Evolutionary conservation across 2,888 invertebrate species (phyloP), one percentile per base, ranked within the genome.

Genomic region (Gortyna flavago): DNA sequence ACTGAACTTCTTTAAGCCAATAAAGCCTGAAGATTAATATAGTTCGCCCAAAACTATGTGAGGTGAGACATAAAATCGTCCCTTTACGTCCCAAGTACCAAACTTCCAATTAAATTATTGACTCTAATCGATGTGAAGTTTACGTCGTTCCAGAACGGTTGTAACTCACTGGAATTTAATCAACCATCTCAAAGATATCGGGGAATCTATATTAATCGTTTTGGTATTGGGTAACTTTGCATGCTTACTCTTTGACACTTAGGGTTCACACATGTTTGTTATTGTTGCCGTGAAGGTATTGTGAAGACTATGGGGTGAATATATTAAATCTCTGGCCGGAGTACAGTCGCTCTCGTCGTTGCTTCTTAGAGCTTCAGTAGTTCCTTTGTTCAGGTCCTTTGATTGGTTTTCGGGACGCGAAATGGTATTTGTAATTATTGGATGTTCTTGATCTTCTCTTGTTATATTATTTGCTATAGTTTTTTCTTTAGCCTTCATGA

Each of bases 111-210:
- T 90, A 92, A 94, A 94, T 95, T 93, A 95, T 93, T 90, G 91
- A 90, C 91, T 92, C 84, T 90, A 94, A 95, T 95, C 94, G 93
- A 94, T 92, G 92, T 92, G 91, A 94, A 95, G 87, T 95, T 95
- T 93, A 92, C 93, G 93, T 92, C 91, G 84, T 92, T 92, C 91
- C 92, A 92, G 90, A 89, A 90, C 89, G 89, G 89, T 87, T 90
- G 91, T 92, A 92, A 93, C 91, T 86, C 87, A 75, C 81, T 87
- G 94, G 94, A 95, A 95, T 95, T 95, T 95, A 95, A 95, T 95
- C 95, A 95, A 95, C 91, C 91, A 89, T 85, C 94, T 85, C 94
- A 92, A 92, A 94, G 94, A 94, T 94, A 95, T 94, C 92, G 94
- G 91, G 93, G 92, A 90, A 92, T 89, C 88, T 80, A 91, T 92